Percentiles rank a stretch among this genome's conserved stretches.
Evolutionary conservation across 2,888 invertebrate species (phyloP).

Genomic region (Drosophila monieri): DNA sequence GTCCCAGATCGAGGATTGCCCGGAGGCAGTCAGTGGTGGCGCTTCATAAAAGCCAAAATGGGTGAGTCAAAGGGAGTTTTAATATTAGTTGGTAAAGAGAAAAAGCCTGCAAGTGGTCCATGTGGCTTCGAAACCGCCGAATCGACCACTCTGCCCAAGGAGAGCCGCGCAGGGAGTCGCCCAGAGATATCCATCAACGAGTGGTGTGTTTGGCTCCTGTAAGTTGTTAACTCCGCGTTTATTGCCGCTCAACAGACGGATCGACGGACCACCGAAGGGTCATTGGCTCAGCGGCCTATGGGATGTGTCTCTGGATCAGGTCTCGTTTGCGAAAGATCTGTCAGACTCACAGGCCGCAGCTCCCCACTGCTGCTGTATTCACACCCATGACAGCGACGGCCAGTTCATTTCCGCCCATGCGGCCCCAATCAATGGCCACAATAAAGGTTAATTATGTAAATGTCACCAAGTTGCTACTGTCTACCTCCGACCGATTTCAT

Average conservation of each 20-base stretch:
- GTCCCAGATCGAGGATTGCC: constrained; percentile 1
- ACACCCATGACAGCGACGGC: constrained; percentile 26
- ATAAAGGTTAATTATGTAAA: constrained; percentile 81
- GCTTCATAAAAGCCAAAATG: not conserved
- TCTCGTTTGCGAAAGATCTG: constrained; percentile 37
- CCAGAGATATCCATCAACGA: constrained; percentile 31
- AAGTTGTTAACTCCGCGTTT: constrained; percentile 71
- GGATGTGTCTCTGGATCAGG: constrained; percentile 8
- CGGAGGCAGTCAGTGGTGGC: not conserved
- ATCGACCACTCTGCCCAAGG: constrained; percentile 17
- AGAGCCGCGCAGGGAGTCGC: constrained; percentile 34
- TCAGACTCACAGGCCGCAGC: not conserved
- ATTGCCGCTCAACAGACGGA: constrained; percentile 61
- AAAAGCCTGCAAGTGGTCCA: not conserved
- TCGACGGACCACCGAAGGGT: constrained; percentile 45
- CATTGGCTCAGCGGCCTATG: constrained; percentile 32
- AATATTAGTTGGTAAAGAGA: too few species aligned
- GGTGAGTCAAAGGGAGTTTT: too few species aligned
- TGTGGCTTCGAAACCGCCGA: not conserved
- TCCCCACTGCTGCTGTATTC: constrained; percentile 14
- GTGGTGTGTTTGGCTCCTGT: constrained; percentile 58
- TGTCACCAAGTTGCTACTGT: constrained; percentile 60
- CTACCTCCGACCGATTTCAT: not conserved
- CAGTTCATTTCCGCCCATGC: constrained; percentile 44
- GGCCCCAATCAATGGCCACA: constrained; percentile 51